Evolutionary conservation across 2,888 invertebrate species (phyloP).

Genomic region (Neoascia interrupta): DNA sequence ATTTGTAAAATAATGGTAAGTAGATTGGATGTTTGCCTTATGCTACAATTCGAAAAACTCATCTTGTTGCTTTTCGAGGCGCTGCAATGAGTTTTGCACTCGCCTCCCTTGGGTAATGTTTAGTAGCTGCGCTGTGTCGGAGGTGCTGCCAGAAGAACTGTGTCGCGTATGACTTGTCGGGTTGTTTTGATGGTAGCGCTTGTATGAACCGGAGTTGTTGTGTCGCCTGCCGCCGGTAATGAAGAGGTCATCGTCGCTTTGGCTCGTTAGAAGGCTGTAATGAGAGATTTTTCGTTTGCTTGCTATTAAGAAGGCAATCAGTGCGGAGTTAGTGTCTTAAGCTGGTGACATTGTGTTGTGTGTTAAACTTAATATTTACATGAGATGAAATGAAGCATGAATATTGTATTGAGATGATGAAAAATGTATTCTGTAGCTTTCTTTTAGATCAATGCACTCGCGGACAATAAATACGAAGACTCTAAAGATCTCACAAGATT

Average conservation of each 20-base stretch:
- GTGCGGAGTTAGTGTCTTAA: too few species aligned
- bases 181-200: conserved; percentile 74
- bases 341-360: too few species aligned
- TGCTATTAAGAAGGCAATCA: too few species aligned
- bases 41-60: conserved; percentile 96
- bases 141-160: conserved; percentile 81
- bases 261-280: conserved; percentile 76
- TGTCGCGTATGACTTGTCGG: conserved; percentile 76
- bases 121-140: conserved; percentile 79
- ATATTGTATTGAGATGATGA: too few species aligned
- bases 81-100: conserved; percentile 89
- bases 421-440: too few species aligned
- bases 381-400: too few species aligned
- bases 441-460: too few species aligned
- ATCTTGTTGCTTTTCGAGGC: conserved; percentile 91
- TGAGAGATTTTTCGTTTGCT: too few species aligned
- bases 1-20: conserved; percentile 60
- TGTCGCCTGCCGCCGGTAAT: conserved; percentile 74
- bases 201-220: conserved; percentile 76
- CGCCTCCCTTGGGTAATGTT: conserved; percentile 90
- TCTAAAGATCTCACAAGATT: too few species aligned
- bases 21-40: conserved; percentile 67
- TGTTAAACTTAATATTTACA: too few species aligned
- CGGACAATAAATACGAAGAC: too few species aligned
- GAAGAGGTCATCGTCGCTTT: conserved; percentile 77